phyloP scores from a whole-genome alignment of 2,797 vertebrate genomes.

The Rhinella marina region DNA sequence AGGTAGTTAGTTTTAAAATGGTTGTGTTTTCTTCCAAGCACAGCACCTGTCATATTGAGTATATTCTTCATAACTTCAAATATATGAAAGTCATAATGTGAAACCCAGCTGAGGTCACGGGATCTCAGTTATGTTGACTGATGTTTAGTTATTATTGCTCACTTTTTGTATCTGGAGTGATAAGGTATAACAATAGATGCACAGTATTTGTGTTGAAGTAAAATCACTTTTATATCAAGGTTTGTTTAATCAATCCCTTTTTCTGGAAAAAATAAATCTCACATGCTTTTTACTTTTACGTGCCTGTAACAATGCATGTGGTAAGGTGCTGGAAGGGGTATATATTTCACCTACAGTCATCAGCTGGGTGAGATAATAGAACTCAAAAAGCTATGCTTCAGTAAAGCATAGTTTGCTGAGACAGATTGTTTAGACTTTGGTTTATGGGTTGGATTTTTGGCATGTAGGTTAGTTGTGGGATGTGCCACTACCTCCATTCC shows the following conservation, averaged over 20 bases:
- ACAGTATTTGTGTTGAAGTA: not conserved
- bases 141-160: constrained; percentile 74
- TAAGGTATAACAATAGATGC: not conserved
- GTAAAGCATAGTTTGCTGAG: no score
- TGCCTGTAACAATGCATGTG: no score
- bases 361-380: no score
- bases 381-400: no score
- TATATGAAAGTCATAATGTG: constrained; percentile 84
- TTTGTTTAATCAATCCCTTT: not conserved
- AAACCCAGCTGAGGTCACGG: constrained; percentile 74
- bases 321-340: no score
- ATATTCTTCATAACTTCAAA: constrained; percentile 81
- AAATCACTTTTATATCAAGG: not conserved
- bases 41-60: constrained; percentile 82
- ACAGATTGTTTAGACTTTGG: no score
- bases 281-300: no score
- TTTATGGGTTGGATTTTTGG: no score
- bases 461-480: no score
- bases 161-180: not conserved
- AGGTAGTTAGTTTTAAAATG: constrained; percentile 72
- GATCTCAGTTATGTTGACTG: constrained; percentile 70
- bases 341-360: no score
- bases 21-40: constrained; percentile 75
- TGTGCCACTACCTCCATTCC: no score
- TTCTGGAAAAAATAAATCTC: not conserved